Conservation (phyloP, 2,113 vertebrate genomes). For the Cheilinus undulatus region DNA sequence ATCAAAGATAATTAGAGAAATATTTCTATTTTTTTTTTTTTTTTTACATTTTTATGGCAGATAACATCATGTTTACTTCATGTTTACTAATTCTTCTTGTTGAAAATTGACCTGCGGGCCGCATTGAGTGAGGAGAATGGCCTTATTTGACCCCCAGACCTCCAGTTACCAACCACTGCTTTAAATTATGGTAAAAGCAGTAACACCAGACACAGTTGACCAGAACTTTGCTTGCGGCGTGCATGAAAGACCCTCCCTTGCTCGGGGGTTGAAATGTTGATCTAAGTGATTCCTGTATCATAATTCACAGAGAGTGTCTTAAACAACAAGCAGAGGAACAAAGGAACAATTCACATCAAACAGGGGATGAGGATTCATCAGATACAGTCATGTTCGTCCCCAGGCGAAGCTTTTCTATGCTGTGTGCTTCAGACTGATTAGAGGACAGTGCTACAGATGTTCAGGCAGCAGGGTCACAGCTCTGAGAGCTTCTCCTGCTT, state of each 20-base stretch:
- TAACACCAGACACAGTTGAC: slow-evolving; percentile 5
- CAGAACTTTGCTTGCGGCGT: background rate
- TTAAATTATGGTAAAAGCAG: background rate
- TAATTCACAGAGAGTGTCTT: slow-evolving; percentile 32
- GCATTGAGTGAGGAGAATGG: too few species aligned
- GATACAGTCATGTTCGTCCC: slow-evolving; percentile 32
- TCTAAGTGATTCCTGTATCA: slow-evolving; percentile 35
- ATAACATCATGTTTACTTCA: too few species aligned
- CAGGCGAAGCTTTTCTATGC: slow-evolving; percentile 14
- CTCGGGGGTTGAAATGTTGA: slow-evolving; percentile 45
- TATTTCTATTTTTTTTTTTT: too few species aligned
- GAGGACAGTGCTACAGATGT: slow-evolving; percentile 39
- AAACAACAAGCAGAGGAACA: slow-evolving; percentile 23
- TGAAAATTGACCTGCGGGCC: too few species aligned
- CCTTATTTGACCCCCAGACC: too few species aligned
- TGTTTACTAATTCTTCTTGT: too few species aligned
- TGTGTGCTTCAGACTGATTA: slow-evolving; percentile 44
- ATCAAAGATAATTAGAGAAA: too few species aligned
- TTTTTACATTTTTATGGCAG: too few species aligned
- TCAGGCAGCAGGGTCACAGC: slow-evolving; percentile 47
- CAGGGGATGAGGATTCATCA: slow-evolving; percentile 19
- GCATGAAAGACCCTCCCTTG: slow-evolving; percentile 7
- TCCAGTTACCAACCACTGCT: background rate
- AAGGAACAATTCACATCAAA: slow-evolving; percentile 26
- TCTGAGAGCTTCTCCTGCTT: slow-evolving; percentile 57